These are phyloP conservation scores for Myathropa florea DNA, from an alignment of 2,888 invertebrate genomes.

Conservation along the genomic window DNA sequence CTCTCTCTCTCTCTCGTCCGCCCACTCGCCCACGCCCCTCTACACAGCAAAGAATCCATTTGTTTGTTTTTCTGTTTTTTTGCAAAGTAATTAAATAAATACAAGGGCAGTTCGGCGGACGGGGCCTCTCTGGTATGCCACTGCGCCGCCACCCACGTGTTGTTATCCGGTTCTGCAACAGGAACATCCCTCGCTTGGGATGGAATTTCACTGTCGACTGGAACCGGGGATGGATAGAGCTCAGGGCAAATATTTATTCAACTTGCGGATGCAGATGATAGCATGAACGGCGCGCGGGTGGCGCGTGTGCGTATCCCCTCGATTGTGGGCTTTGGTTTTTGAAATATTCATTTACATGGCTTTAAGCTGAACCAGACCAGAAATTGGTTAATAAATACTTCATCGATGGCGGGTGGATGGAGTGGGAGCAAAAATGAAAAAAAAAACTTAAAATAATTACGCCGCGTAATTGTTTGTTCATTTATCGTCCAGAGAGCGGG, in stretches of 20 bases:
- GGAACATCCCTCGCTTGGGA: neutral
- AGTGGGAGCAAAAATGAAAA: neutral
- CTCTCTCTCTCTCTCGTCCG: too few species aligned
- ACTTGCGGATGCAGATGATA: slow-evolving; percentile 2
- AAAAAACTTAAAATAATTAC: neutral
- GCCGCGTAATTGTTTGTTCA: neutral
- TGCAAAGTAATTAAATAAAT: neutral
- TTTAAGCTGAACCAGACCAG: neutral
- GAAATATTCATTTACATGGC: neutral
- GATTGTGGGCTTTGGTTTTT: neutral
- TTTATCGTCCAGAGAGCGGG: neutral
- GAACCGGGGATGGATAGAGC: neutral
- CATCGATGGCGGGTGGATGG: neutral
- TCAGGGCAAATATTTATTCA: slow-evolving; percentile 18
- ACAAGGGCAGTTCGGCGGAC: neutral
- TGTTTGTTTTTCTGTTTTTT: neutral
- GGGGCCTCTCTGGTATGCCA: neutral
- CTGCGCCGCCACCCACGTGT: neutral
- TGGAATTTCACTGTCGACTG: neutral
- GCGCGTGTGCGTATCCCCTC: neutral
- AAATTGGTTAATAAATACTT: neutral
- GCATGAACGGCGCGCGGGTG: neutral
- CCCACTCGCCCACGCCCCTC: neutral
- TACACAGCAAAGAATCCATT: neutral
- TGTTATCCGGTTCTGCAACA: neutral